Evolutionary conservation across 2,113 vertebrate genomes (phyloP).

Genomic region (Erythrocebus patas): DNA sequence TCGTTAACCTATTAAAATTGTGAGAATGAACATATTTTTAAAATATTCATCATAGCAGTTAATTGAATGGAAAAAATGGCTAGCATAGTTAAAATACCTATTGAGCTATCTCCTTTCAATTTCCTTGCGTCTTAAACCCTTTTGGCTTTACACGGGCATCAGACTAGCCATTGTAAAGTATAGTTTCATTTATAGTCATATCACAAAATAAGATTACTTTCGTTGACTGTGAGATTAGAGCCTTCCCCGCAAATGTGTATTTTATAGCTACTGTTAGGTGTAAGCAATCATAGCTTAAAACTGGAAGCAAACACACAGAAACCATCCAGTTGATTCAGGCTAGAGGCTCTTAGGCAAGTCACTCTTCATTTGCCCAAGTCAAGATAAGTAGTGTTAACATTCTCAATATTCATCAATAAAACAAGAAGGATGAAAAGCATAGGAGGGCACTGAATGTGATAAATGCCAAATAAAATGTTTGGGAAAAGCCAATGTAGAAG

Average conservation of each 20-base stretch:
- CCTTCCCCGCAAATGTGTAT: conserved; percentile 89
- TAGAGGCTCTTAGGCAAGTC: conserved; percentile 78
- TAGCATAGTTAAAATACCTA: not conserved
- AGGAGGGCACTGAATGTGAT: conserved; percentile 22
- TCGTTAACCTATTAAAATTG: not conserved
- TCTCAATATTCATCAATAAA: conserved; percentile 74
- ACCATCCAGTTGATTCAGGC: conserved; percentile 74
- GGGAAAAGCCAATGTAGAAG: conserved; percentile 51
- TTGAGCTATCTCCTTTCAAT: not conserved
- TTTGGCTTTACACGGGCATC: conserved; percentile 76
- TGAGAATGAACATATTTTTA: not conserved
- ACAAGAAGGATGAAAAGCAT: conserved; percentile 57
- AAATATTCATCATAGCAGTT: not conserved
- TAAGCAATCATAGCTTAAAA: conserved; percentile 90
- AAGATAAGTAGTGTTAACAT: conserved; percentile 77
- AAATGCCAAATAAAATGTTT: conserved; percentile 73
- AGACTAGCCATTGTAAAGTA: conserved; percentile 78
- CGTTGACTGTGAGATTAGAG: conserved; percentile 87
- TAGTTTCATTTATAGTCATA: conserved; percentile 86
- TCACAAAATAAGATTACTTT: conserved; percentile 86
- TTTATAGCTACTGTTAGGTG: conserved; percentile 90
- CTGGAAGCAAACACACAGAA: conserved; percentile 83
- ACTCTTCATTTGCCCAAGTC: conserved; percentile 84
- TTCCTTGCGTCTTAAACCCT: not conserved
- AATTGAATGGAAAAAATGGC: not conserved